Conservation (phyloP, 2,113 vertebrate species). For the Callorhinus ursinus region DNA sequence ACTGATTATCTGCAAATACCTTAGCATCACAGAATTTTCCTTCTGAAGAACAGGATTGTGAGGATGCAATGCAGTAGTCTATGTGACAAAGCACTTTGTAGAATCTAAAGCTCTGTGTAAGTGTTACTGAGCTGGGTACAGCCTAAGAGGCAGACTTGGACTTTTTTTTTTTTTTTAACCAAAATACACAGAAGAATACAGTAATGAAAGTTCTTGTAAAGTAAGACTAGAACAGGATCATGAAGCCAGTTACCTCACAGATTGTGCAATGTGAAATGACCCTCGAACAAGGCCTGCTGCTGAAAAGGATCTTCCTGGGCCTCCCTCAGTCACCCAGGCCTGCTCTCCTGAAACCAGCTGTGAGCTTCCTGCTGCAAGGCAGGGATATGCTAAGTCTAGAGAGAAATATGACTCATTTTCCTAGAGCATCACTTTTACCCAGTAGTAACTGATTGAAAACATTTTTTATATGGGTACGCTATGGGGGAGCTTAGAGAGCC, state of each 20-base stretch:
- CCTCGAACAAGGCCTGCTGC: not conserved
- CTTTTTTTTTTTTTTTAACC: not conserved
- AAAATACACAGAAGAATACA: not conserved
- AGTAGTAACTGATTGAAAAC: not conserved
- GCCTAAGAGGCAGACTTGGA: not conserved
- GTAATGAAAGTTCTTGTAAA: not conserved
- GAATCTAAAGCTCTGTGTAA: not conserved
- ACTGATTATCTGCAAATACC: not conserved
- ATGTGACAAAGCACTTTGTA: not conserved
- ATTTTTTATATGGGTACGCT: not conserved
- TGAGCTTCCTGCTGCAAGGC: not conserved
- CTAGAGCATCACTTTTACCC: not conserved
- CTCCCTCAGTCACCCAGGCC: not conserved
- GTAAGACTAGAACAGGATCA: not conserved
- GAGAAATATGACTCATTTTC: not conserved
- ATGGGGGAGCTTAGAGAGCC: not conserved
- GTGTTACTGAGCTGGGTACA: not conserved
- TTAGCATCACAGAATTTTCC: not conserved
- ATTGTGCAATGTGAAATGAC: not conserved
- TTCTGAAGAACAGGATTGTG: not conserved
- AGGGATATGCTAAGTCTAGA: not conserved
- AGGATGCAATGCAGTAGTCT: not conserved
- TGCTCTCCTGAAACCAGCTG: not conserved
- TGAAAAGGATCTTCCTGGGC: not conserved
- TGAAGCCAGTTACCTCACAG: not conserved